Evolutionary conservation across 2,113 vertebrate species (phyloP).

Genomic region (Chloropsis hardwickii): DNA sequence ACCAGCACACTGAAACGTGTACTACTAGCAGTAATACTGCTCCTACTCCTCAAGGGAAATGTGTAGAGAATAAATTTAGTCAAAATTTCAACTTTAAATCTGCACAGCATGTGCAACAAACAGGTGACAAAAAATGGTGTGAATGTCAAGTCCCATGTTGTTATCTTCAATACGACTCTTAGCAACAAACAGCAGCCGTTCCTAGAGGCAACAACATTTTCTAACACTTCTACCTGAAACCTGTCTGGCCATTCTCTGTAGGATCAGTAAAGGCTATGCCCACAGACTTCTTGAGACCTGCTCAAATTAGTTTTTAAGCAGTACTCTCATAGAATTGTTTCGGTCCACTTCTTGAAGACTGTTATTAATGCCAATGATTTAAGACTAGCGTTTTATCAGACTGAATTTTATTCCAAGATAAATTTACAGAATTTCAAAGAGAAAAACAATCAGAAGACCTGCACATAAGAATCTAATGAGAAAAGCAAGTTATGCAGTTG

Average conservation of each 20-base stretch:
- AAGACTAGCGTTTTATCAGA: background rate
- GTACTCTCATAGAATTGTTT: background rate
- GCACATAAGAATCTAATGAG: background rate
- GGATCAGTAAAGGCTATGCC: background rate
- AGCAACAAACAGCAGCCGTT: slow-evolving; percentile 15
- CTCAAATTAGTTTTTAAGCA: background rate
- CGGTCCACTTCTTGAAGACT: background rate
- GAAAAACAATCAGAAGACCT: slow-evolving; percentile 1
- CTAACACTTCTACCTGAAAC: background rate
- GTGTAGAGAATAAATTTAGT: slow-evolving; percentile 78
- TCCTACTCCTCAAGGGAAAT: slow-evolving; percentile 80
- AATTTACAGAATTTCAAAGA: slow-evolving; percentile 4
- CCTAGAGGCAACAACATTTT: background rate
- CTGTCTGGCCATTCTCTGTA: slow-evolving; percentile 17
- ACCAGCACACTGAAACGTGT: slow-evolving; percentile 77
- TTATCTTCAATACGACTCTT: slow-evolving; percentile 28
- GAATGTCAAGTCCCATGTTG: slow-evolving; percentile 51
- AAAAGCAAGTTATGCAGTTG: background rate
- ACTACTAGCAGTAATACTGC: slow-evolving; percentile 76
- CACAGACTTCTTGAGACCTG: background rate
- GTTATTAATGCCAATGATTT: slow-evolving; percentile 2
- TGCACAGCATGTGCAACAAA: slow-evolving; percentile 71
- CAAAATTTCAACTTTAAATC: slow-evolving; percentile 69
- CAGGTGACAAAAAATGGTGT: slow-evolving; percentile 61
- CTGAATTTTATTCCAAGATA: slow-evolving; percentile 1